A percentile compares a stretch with the other conserved stretches of the same genome.
Conservation (phyloP, 2,113 vertebrate genomes). For the Salminus brasiliensis region DNA sequence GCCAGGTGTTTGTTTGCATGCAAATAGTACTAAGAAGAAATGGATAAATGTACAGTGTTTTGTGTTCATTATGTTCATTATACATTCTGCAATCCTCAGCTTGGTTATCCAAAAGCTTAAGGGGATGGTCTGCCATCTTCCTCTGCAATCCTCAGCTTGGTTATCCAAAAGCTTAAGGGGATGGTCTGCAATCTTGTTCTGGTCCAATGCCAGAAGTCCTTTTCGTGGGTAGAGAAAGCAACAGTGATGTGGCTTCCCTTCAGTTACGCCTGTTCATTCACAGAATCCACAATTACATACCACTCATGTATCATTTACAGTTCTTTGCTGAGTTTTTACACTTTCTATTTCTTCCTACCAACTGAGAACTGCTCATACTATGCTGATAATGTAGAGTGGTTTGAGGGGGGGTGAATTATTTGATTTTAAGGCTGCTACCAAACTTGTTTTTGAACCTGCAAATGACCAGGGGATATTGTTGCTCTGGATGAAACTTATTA, state of each 20-base stretch:
- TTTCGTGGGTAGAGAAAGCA: background rate
- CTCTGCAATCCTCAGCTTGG: too few relatives aligned
- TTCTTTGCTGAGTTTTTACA: background rate
- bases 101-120: background rate
- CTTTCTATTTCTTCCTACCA: background rate
- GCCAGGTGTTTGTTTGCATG: too few relatives aligned
- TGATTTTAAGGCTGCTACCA: background rate
- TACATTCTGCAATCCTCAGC: too few relatives aligned
- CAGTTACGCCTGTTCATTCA: background rate
- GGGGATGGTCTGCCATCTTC: background rate
- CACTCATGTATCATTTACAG: background rate
- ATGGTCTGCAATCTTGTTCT: background rate
- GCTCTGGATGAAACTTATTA: background rate
- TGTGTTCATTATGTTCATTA: too few relatives aligned
- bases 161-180: background rate
- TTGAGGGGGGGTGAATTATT: too few relatives aligned
- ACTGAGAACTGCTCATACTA: background rate
- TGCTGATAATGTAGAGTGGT: background rate
- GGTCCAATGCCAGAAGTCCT: background rate
- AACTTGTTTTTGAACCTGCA: background rate
- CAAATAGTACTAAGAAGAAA: too few relatives aligned
- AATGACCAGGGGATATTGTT: conserved; percentile 40
- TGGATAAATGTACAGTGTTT: too few relatives aligned
- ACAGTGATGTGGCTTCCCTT: background rate
- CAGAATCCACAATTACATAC: background rate